Conservation (phyloP, 2,113 vertebrate genomes). For the Microcebus griseorufus region DNA sequence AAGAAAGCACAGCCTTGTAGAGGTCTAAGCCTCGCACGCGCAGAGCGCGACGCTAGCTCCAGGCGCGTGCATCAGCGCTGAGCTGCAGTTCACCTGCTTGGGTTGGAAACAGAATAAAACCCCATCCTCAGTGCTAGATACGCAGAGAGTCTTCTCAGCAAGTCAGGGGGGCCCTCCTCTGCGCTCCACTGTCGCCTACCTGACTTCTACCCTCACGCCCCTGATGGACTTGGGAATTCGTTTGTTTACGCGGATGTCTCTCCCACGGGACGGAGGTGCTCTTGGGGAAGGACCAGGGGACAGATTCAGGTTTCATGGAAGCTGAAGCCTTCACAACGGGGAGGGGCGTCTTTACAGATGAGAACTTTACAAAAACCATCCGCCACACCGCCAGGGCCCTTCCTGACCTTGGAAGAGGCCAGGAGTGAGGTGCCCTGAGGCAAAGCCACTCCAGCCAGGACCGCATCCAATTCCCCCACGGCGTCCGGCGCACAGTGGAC, state of each 20-base stretch:
- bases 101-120: neutral
- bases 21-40: neutral
- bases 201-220: neutral
- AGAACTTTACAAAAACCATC: neutral
- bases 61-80: neutral
- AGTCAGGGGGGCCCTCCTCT: too few relatives aligned
- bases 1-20: neutral
- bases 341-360: neutral
- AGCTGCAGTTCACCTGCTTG: rapidly evolving
- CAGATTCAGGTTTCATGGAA: neutral
- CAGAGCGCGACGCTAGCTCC: neutral
- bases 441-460: neutral
- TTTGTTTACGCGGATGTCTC: neutral
- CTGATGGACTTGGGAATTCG: neutral
- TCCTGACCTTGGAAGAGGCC: neutral
- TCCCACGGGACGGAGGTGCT: neutral
- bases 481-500: neutral
- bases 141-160: neutral
- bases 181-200: rapidly evolving
- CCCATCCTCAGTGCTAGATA: rapidly evolving
- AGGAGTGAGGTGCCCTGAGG: neutral
- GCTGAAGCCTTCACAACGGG: neutral
- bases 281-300: neutral
- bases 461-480: neutral
- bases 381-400: neutral